phyloP scores from a whole-genome alignment of 2,797 vertebrate genomes.

The Morelia viridis region DNA sequence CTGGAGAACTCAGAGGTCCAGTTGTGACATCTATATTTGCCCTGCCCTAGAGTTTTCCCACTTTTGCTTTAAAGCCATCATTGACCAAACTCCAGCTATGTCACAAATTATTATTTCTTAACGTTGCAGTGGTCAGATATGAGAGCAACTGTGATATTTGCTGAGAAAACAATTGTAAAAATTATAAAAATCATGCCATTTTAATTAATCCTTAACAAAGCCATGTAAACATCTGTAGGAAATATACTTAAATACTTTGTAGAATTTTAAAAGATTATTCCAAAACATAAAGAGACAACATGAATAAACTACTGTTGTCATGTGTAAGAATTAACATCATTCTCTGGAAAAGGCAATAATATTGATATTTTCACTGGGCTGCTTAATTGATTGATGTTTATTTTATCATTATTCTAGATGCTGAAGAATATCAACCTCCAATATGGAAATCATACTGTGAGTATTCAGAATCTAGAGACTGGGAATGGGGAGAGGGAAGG shows the following conservation, averaged over 20 bases:
- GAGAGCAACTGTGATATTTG: constrained; percentile 38
- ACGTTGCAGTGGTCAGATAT: neutral
- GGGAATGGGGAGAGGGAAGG: neutral
- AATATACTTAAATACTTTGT: constrained; percentile 42
- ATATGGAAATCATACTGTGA: constrained; percentile 99
- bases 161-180: constrained; percentile 48
- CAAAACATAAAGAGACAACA: constrained; percentile 17
- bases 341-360: constrained; percentile 48
- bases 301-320: constrained; percentile 30
- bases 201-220: constrained; percentile 41
- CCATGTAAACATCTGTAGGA: constrained; percentile 48
- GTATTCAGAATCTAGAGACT: constrained; percentile 69
- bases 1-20: neutral
- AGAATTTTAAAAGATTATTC: constrained; percentile 17
- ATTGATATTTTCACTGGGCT: constrained; percentile 57
- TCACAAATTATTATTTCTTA: constrained; percentile 3
- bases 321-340: constrained; percentile 25
- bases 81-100: neutral
- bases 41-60: neutral
- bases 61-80: constrained; percentile 19
- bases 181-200: constrained; percentile 12
- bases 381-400: constrained; percentile 59
- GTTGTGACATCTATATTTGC: neutral
- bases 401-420: constrained; percentile 81
- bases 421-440: constrained; percentile 96